A percentile compares a stretch with the other conserved stretches of the same genome.
These are phyloP conservation scores for Osedax frankpressi DNA, from an alignment of 2,888 invertebrate genomes.

Conservation along the genomic window DNA sequence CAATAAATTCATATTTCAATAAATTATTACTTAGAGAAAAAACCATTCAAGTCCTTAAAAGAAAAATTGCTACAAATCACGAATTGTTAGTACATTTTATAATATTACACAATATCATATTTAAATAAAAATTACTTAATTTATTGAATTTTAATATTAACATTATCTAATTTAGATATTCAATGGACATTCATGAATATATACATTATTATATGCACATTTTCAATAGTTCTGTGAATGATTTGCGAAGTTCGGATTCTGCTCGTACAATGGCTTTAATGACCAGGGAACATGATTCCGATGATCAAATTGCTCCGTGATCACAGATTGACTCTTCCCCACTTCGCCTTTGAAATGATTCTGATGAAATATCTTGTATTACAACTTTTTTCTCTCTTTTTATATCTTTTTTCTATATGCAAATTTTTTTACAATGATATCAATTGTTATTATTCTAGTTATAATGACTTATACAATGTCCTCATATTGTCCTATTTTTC, in stretches of 20 bases:
- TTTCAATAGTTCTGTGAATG: background rate
- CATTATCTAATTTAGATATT: background rate
- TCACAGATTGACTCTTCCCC: no score
- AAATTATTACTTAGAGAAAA: background rate
- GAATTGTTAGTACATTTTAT: background rate
- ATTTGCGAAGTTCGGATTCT: background rate
- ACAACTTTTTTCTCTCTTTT: no score
- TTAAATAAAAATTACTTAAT: background rate
- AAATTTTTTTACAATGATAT: no score
- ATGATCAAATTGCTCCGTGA: no score
- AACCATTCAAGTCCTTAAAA: background rate
- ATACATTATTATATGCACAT: background rate
- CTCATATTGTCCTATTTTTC: no score
- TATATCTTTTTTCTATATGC: no score
- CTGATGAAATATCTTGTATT: no score
- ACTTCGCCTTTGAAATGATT: no score
- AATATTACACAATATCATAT: background rate
- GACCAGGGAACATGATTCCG: background rate
- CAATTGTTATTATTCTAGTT: no score
- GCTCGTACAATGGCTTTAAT: background rate
- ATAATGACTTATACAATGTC: no score
- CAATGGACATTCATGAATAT: background rate
- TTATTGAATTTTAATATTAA: background rate
- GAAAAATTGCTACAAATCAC: background rate
- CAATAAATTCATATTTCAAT: background rate